Base-by-base conservation (phyloP, 2,888 invertebrate genomes). In the Spisula subtruncata region DNA sequence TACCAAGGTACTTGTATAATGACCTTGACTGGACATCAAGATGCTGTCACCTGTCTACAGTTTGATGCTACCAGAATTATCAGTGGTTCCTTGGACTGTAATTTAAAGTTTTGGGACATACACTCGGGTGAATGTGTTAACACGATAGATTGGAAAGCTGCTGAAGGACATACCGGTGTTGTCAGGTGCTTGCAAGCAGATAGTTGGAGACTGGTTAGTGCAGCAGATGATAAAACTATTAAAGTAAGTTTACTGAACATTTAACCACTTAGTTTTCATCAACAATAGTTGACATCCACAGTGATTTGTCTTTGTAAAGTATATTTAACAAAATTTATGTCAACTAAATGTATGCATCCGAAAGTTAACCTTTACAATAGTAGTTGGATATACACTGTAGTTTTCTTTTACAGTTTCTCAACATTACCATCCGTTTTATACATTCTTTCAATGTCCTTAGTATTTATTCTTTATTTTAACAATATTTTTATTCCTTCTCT, bases 141-240 rank as follows among this genome's bases (percentile, higher is more conserved):
- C 85, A 97, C 97, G 48, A 96, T 97, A 35, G 97, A 97, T 94
- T 97, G 97, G 97, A 97, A 97, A 95, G 97, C 96, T 81, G 97
- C 97, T 18, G 97, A 97, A 93, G 97, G 97, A n/a, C 97, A 97
- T 94, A 97, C 97, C 54, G 97, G 97, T 56, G 97, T 97, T n/a
- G 97, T 97, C 48, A 95, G 97, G 82, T 97, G 97, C 95, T 93
- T 97, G 48, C 97, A 97, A 93, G 97, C 97, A 2, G 97, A 97
- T 94, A 96, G 96, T 41, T 97, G 97, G 97, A 94, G 97, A 71
- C 96, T 97, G n/a, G 97, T 97, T 56, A 97, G 97, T 96, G 97
- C 97, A 56, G 97, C 97, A 14, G 97, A 97, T 95, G 97, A 97
- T 94, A 97, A 97, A 93, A 97, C 97, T 14, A 95, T 97, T 56